Conservation (phyloP, 2,113 vertebrate genomes). For the Pseudorectes ferrugineus region DNA sequence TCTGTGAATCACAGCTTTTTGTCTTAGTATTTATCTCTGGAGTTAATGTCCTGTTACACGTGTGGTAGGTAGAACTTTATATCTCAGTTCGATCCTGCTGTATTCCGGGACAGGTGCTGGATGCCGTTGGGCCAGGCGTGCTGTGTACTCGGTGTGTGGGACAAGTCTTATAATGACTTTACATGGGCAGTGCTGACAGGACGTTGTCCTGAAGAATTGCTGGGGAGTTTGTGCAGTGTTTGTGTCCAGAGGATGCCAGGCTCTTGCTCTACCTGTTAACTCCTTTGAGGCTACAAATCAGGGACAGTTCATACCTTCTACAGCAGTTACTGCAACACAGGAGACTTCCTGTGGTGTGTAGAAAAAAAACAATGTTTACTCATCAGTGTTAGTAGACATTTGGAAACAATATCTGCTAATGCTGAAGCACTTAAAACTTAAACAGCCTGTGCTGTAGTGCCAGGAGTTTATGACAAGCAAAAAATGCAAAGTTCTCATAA, state of each 20-base stretch:
- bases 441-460: too few relatives aligned
- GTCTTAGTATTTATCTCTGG: not conserved
- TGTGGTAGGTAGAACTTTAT: not conserved
- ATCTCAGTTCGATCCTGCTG: not conserved
- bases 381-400: not conserved
- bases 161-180: accelerated
- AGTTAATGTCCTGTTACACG: accelerated
- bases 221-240: not conserved
- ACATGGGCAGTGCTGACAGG: accelerated
- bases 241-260: accelerated
- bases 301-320: accelerated
- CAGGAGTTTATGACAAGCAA: not conserved
- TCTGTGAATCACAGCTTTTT: not conserved
- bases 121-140: not conserved
- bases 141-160: accelerated
- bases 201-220: not conserved
- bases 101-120: accelerated
- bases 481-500: not conserved
- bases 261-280: not conserved
- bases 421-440: not conserved
- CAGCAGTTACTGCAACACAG: not conserved
- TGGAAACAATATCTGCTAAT: not conserved
- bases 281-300: not conserved
- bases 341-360: not conserved
- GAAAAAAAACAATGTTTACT: not conserved